These are phyloP conservation scores for Verasper variegatus DNA, from an alignment of 2,113 vertebrate species.

Conservation along the genomic window DNA sequence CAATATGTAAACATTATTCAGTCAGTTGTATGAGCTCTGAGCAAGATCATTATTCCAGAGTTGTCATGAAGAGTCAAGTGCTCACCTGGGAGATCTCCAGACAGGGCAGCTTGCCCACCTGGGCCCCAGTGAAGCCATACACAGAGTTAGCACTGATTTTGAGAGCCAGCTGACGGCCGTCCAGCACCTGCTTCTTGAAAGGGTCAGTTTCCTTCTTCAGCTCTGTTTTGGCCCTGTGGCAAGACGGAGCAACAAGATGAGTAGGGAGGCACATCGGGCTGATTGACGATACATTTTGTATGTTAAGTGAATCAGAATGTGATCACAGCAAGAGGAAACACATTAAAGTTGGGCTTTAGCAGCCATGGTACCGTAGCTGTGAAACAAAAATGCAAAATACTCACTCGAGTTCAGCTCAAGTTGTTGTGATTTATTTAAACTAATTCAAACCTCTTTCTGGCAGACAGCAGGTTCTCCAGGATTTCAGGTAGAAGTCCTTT, in stretches of 20 bases:
- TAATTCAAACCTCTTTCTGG: constrained; percentile 86
- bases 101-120: constrained; percentile 93
- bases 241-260: not conserved
- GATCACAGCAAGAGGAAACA: not conserved
- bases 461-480: constrained; percentile 90
- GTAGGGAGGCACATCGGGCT: not conserved
- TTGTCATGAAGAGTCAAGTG: not conserved
- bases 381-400: not conserved
- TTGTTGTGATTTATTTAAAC: constrained; percentile 6
- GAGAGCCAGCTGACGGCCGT: constrained; percentile 90
- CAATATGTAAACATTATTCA: not conserved
- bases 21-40: not conserved
- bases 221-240: constrained; percentile 88
- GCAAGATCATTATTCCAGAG: not conserved
- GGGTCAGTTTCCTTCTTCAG: constrained; percentile 91
- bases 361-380: not conserved
- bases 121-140: constrained; percentile 93
- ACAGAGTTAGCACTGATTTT: constrained; percentile 95
- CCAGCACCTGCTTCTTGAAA: constrained; percentile 91
- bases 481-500: constrained; percentile 94
- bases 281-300: not conserved
- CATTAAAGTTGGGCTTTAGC: not conserved
- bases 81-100: constrained; percentile 94
- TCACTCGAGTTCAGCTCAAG: not conserved
- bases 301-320: not conserved